phyloP scores from a whole-genome alignment of 64 coral and sea anemone genomes.

The Montipora capricornis region DNA sequence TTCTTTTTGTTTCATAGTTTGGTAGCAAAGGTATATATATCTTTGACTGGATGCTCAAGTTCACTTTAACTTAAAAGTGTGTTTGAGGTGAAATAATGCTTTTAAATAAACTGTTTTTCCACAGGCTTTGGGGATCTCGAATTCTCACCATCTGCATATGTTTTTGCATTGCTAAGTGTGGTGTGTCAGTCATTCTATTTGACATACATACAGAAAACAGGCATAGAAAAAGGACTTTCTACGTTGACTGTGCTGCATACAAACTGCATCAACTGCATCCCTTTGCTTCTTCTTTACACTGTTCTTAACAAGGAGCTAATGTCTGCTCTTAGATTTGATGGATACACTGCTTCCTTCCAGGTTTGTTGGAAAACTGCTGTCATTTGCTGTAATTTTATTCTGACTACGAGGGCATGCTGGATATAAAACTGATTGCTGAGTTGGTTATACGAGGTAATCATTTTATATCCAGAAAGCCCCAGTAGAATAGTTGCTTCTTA shows the following conservation, averaged over 20 bases:
- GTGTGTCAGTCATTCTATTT: slow-evolving; percentile 79
- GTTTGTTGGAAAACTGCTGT: slow-evolving; percentile 35
- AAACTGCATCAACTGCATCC: slow-evolving; percentile 85
- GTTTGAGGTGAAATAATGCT: too few relatives aligned
- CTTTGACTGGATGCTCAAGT: too few relatives aligned
- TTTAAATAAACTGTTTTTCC: background rate
- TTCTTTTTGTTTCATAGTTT: too few relatives aligned
- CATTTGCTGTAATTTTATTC: background rate
- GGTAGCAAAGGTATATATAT: too few relatives aligned
- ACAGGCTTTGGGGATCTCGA: slow-evolving; percentile 72
- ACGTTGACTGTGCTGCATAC: slow-evolving; percentile 67
- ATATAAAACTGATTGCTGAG: too few relatives aligned
- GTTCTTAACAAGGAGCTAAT: slow-evolving; percentile 51
- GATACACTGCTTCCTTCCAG: slow-evolving; percentile 34
- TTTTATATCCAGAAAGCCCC: too few relatives aligned
- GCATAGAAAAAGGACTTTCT: slow-evolving; percentile 64
- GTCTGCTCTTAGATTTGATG: slow-evolving; percentile 29
- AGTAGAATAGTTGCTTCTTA: too few relatives aligned
- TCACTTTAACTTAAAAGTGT: too few relatives aligned
- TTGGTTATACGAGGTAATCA: too few relatives aligned
- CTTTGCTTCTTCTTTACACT: slow-evolving; percentile 60
- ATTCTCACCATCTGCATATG: slow-evolving; percentile 65
- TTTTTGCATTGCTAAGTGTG: slow-evolving; percentile 68
- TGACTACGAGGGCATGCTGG: too few relatives aligned
- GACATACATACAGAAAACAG: slow-evolving; percentile 73